phyloP scores from a whole-genome alignment of 1,140 invertebrate genomes.

The Solenopsis invicta region DNA sequence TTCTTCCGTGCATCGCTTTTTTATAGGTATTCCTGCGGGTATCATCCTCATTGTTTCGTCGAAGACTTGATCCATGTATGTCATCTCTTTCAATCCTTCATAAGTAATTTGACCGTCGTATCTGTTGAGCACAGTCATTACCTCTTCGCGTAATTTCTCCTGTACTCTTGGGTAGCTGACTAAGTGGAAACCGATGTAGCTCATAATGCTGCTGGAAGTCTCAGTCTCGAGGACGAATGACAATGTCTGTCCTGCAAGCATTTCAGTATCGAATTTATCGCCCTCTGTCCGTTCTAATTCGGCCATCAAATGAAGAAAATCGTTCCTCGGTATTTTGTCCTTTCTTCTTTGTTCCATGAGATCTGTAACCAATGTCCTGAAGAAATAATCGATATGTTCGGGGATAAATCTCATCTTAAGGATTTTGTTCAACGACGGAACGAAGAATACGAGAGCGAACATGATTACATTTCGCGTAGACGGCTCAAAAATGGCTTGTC shows the following conservation, averaged over 20 bases:
- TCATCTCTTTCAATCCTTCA: slow-evolving; percentile 89
- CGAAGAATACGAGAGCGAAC: slow-evolving; percentile 40
- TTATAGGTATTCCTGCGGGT: background rate
- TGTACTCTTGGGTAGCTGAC: slow-evolving; percentile 89
- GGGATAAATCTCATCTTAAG: slow-evolving; percentile 51
- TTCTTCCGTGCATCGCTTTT: slow-evolving; percentile 71
- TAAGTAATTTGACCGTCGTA: slow-evolving; percentile 87
- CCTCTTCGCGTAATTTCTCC: slow-evolving; percentile 88
- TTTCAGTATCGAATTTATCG: slow-evolving; percentile 72
- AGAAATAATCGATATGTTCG: slow-evolving; percentile 52
- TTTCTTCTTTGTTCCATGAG: slow-evolving; percentile 69
- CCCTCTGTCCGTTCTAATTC: slow-evolving; percentile 72
- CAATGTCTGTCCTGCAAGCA: slow-evolving; percentile 88
- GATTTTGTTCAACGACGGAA: slow-evolving; percentile 42
- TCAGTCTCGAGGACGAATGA: slow-evolving; percentile 92
- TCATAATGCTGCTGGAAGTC: slow-evolving; percentile 89
- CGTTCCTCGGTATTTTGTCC: slow-evolving; percentile 65
- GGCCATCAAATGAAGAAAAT: slow-evolving; percentile 77
- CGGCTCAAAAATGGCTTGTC: slow-evolving; percentile 70
- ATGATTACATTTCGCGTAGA: background rate
- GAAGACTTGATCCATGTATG: slow-evolving; percentile 89
- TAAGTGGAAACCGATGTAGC: slow-evolving; percentile 89
- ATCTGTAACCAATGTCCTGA: slow-evolving; percentile 67
- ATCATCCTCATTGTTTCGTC: slow-evolving; percentile 81
- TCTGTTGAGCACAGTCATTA: slow-evolving; percentile 86